Evolutionary conservation across 1,140 invertebrate species (phyloP), one percentile per base, ranked within the genome.

Genomic region (Hylaeus anthracinus): DNA sequence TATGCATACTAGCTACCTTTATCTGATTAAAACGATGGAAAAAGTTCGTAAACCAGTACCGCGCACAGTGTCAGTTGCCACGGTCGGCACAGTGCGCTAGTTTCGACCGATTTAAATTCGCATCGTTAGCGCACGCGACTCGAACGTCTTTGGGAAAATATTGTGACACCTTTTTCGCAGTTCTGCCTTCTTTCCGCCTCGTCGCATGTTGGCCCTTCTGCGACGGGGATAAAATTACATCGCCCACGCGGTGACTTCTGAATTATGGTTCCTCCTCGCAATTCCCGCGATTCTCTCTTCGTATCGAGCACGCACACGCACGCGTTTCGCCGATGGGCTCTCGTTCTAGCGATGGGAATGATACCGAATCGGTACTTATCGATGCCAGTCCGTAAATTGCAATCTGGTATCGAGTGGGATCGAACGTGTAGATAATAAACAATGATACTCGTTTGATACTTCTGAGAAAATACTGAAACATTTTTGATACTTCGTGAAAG

Each of bases 181-280:
- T 70, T 51, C 51, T 37, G 14, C 8, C 45, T 53, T 39, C 56
- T 8, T 43, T 75, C 56, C 72, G 39, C 45, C 45, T 5, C 41
- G n/a, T 69, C 80, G 55, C 3, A 15, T 37, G 3, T 26, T 53
- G n/a, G n/a, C 39, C 58, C 63, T 56, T 43, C 26, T 14, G 60
- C 39, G 51, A 55, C 66, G 37, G 15, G 45, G 58, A 74, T 71
- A 82, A 66, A 82, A 72, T 79, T 80, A 84, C 70, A 45, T 43
- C 69, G 61, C 64, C 63, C 74, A 74, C 73, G 45, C 70, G 66
- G 48, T 65, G 53, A 79, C 71, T 77, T 70, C 65, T 83, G 81
- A 87, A 83, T 83, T 80, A 83, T 80, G 58, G 73, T 67, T 41
- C 26, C 77, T 63, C 69, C 81, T 73, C 69, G 67, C 76, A 58